Evolutionary conservation across 2,113 vertebrate genomes (phyloP), one percentile per base, ranked within the genome.

Genomic region (Tragelaphus scriptus): DNA sequence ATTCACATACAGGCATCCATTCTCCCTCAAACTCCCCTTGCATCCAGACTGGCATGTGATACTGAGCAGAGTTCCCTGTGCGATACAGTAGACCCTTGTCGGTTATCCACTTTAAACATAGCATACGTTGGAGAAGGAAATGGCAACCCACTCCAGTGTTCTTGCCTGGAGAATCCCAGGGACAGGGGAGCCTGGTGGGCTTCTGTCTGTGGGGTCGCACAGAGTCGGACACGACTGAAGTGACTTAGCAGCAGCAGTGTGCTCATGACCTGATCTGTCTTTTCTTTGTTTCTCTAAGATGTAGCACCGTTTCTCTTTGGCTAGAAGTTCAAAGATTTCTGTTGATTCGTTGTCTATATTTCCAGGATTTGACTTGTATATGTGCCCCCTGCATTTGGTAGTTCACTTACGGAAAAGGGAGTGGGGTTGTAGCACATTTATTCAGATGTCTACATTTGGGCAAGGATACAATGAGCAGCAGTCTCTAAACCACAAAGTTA

Each of bases 391-490:
- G 25, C 17, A 49, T 79, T 44, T 49, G 11, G 23, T 36, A 32
- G 5, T 21, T 26, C 12, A 21, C 12, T 36, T 40, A 7, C 3
- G 17, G 21, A 26, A 56, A 77, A 59, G 13, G 1, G 36, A 7
- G 1, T 21, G 26, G 8, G 11, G 11, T 12, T 11, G 5, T 36
- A 79, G 14, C 1, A 2, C 2, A 16, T 26, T 89, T 49, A 36
- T 49, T 68, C 6, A 49, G 32, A 68, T 36, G 23, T 5, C 49
- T 51, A 16, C 17, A 56, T 40, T 32, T n/a, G 36, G 17, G 10
- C 26, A 58, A 40, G 11, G 16, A 3, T 14, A 30, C 5, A 28
- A n/a, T 0, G 4, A 11, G 9, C 32, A 4, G 16, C 21, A 30
- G 28, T 49, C 58, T n/a, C 3, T 51, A 13, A 10, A 10, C 4